These are phyloP conservation scores for Aurelia aurita DNA, from an alignment of 30 jellyfish, hydroid and myxozoan species.

Conservation along the genomic window DNA sequence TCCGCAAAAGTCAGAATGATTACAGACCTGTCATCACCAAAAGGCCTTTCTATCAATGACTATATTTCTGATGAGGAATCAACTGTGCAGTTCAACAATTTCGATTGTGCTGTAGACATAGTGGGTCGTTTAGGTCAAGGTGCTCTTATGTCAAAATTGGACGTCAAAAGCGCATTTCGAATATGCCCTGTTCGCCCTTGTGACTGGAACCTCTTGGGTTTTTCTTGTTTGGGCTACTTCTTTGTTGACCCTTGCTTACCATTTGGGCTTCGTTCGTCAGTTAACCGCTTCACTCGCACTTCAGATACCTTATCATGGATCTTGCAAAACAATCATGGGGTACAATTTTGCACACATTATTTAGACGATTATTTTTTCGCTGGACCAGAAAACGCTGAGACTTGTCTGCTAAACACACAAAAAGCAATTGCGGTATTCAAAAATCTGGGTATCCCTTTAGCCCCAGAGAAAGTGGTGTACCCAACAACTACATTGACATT, in stretches of 20 bases:
- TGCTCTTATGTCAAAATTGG: no score
- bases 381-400: neutral
- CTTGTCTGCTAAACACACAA: neutral
- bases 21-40: constrained; percentile 43
- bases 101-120: no score
- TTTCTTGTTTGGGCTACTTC: constrained; percentile 45
- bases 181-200: neutral
- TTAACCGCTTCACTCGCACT: constrained; percentile 3
- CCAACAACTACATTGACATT: neutral
- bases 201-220: constrained; percentile 57
- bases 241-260: constrained; percentile 77
- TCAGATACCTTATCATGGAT: neutral
- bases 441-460: neutral
- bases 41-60: no score
- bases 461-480: neutral
- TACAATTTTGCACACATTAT: neutral
- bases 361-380: neutral
- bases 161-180: constrained; percentile 40
- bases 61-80: no score
- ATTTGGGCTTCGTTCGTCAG: constrained; percentile 76
- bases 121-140: no score
- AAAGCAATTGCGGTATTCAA: neutral
- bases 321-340: neutral
- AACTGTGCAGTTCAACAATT: no score
- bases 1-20: constrained; percentile 60